These are phyloP conservation scores for Rhingia campestris DNA, from an alignment of 2,888 invertebrate species.

Conservation along the genomic window DNA sequence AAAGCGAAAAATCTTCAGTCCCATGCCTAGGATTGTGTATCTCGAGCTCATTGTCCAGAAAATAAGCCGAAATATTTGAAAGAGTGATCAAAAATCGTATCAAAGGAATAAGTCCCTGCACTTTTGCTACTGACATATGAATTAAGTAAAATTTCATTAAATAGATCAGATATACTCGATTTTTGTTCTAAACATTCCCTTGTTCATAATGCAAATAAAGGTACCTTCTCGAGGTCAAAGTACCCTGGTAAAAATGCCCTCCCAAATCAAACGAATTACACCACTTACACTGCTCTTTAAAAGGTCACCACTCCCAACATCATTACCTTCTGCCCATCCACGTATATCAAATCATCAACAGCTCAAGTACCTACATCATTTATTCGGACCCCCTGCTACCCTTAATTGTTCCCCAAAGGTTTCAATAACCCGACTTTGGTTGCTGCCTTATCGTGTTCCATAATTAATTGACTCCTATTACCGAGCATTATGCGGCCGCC, in stretches of 20 bases:
- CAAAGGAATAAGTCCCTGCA: too few species aligned
- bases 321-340: conserved; percentile 15
- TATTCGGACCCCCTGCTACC: conserved; percentile 21
- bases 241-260: background rate
- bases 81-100: too few species aligned
- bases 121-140: too few species aligned
- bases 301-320: background rate
- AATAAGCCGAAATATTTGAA: too few species aligned
- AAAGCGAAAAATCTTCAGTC: too few species aligned
- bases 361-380: conserved; percentile 47
- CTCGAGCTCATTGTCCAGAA: too few species aligned
- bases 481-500: conserved; percentile 58
- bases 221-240: too few species aligned
- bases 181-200: too few species aligned
- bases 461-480: conserved; percentile 71
- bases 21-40: too few species aligned
- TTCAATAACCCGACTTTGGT: conserved; percentile 53
- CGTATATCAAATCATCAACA: conserved; percentile 32
- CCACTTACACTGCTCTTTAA: conserved; percentile 4
- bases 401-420: conserved; percentile 50
- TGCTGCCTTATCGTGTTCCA: conserved; percentile 59
- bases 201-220: too few species aligned
- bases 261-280: background rate
- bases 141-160: too few species aligned
- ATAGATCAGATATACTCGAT: too few species aligned